Evolutionary conservation across 2,797 vertebrate genomes (phyloP).

Genomic region (Enteromius radiatus): DNA sequence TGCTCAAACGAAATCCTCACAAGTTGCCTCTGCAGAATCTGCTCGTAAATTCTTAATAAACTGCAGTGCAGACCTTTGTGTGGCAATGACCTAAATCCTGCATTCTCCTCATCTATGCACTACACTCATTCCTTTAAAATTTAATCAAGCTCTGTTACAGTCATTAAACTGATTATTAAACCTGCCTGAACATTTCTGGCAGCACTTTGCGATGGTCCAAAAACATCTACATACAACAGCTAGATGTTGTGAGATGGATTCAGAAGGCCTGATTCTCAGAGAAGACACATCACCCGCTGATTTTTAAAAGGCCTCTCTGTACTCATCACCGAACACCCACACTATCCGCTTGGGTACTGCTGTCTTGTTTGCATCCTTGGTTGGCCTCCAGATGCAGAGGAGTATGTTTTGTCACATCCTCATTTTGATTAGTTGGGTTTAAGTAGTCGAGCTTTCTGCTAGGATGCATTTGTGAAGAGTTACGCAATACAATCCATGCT

Average conservation of each 20-base stretch:
- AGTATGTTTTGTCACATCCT: slow-evolving; percentile 25
- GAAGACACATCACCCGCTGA: background rate
- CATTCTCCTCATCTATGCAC: slow-evolving; percentile 70
- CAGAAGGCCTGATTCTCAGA: background rate
- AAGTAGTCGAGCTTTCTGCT: background rate
- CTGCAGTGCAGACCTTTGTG: slow-evolving; percentile 83
- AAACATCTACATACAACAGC: background rate
- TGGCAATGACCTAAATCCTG: slow-evolving; percentile 77
- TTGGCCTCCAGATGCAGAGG: slow-evolving; percentile 16
- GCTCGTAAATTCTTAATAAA: slow-evolving; percentile 84
- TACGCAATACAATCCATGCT: background rate
- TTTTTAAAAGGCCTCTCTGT: slow-evolving; percentile 24
- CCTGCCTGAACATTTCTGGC: background rate
- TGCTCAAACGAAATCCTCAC: slow-evolving; percentile 68
- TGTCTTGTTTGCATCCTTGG: slow-evolving; percentile 23
- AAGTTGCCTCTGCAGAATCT: slow-evolving; percentile 70
- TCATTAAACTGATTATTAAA: slow-evolving; percentile 69
- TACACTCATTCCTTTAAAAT: slow-evolving; percentile 73
- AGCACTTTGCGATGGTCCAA: background rate
- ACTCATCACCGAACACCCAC: slow-evolving; percentile 6
- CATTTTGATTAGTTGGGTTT: slow-evolving; percentile 21
- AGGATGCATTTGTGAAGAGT: background rate
- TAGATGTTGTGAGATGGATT: background rate
- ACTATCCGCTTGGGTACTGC: background rate
- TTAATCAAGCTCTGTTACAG: slow-evolving; percentile 75